A percentile compares a stretch with the other conserved stretches of the same genome.
These are phyloP conservation scores for Pelochelys cantorii DNA, from an alignment of 2,797 vertebrate species.

Conservation along the genomic window DNA sequence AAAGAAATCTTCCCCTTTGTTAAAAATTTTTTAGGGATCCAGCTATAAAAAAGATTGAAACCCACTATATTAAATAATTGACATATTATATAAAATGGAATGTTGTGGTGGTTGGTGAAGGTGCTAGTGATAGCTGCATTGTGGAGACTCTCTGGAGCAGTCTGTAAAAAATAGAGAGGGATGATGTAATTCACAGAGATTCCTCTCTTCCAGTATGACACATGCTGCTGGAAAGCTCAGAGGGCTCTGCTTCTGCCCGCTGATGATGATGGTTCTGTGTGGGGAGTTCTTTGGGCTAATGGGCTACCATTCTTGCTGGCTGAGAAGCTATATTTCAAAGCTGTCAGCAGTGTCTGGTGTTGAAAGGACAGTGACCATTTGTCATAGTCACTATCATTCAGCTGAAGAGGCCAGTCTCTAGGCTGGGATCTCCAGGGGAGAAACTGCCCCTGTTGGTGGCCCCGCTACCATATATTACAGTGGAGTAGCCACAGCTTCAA, in stretches of 20 bases:
- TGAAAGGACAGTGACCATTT: background rate
- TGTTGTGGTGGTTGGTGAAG: background rate
- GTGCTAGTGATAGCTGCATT: background rate
- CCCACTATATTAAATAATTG: background rate
- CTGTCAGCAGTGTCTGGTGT: background rate
- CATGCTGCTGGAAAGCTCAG: background rate
- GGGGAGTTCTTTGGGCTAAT: background rate
- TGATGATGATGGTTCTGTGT: background rate
- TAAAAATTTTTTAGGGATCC: background rate
- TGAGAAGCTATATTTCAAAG: background rate
- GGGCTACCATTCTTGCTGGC: background rate
- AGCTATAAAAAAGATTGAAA: background rate
- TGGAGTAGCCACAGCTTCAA: background rate
- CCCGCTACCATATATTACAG: accelerated
- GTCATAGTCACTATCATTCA: background rate
- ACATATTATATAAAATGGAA: background rate
- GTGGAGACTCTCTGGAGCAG: background rate
- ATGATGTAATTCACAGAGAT: background rate
- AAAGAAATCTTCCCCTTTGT: background rate
- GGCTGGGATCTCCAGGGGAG: background rate
- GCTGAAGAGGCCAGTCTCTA: background rate
- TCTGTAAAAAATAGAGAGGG: background rate
- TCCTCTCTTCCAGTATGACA: background rate
- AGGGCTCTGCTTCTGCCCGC: background rate
- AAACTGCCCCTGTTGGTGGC: background rate